Evolutionary conservation across 2,888 invertebrate species (phyloP), one percentile per base, ranked within the genome.

Genomic region (Orchestes rusci): DNA sequence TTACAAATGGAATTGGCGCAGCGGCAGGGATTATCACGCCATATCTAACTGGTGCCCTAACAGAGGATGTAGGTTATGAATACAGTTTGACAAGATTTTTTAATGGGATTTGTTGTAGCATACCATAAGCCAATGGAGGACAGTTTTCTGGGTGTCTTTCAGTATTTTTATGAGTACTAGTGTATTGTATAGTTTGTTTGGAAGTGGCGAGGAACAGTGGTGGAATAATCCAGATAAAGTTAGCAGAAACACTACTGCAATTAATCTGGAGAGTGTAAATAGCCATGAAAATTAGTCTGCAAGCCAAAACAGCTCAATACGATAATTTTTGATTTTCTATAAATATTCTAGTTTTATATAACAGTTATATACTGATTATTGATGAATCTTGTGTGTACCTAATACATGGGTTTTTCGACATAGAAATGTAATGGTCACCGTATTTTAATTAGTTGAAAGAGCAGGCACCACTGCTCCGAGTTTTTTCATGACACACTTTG

Each of bases 71-170:
- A 62, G 73, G 74, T 72, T 13, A 15, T 18, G n/a, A 5, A 5
- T 30, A 5, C 5, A 30, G 7, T 30, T 30, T 30, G 17, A 17
- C 32, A 32, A n/a, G n/a, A n/a, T 35, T 18, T 13, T 35, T 33
- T 23, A 23, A 23, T 7, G 5, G 23, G 4, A 33, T 15, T 7
- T 33, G 5, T 13, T 33, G 15, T 33, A 79, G 80, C 74, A 79
- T 34, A 73, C 75, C 1, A 57, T 82, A 4, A 63, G 66, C 15
- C 77, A 87, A 69, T 90, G 90, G 90, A 73, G 82, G 16, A 58
- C 74, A 0, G 87, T 89, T 0, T 89, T 89, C 64, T 87, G 88
- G 84, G 80, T 89, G 23, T 79, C 86, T 30, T 73, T 85, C 4
- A 79, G 61, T 0, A 75, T 88, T 2, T 75, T 88, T 48, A 65